These are phyloP conservation scores for Tenthredo livida DNA, from an alignment of 2,888 invertebrate genomes.

Conservation along the genomic window DNA sequence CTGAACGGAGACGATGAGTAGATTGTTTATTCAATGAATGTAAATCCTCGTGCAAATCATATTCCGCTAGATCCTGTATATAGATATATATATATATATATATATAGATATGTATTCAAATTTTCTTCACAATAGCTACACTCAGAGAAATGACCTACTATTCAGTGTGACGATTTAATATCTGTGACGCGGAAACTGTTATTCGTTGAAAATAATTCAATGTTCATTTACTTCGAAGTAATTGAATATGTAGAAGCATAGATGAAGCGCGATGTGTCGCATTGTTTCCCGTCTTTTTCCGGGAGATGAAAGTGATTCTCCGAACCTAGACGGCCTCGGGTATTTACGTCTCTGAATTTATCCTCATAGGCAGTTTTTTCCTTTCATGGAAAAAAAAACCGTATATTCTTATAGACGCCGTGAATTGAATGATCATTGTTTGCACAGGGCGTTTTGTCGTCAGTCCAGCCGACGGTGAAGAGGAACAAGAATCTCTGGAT, in stretches of 20 bases:
- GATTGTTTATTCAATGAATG: slow-evolving; percentile 19
- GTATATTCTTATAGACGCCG: not conserved
- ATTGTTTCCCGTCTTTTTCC: not conserved
- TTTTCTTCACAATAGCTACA: not conserved
- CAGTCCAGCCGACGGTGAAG: slow-evolving; percentile 76
- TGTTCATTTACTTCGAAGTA: not conserved
- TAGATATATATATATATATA: no score
- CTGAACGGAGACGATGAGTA: not conserved
- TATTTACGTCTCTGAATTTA: not conserved
- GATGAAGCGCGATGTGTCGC: not conserved
- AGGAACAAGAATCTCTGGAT: slow-evolving; percentile 66
- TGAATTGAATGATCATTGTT: not conserved
- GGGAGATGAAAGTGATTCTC: not conserved
- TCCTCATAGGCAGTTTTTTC: not conserved
- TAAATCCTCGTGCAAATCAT: not conserved
- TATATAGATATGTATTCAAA: no score
- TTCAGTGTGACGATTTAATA: not conserved
- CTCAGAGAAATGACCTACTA: not conserved
- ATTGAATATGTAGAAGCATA: not conserved
- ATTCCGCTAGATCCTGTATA: not conserved
- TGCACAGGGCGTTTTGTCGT: slow-evolving; percentile 77
- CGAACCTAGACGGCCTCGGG: not conserved
- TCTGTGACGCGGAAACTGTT: not conserved
- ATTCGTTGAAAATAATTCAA: not conserved
- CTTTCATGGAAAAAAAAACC: not conserved